A percentile compares a stretch with the other conserved stretches of the same genome.
phyloP scores from a whole-genome alignment of 2,113 vertebrate genomes.

The Ictalurus furcatus region DNA sequence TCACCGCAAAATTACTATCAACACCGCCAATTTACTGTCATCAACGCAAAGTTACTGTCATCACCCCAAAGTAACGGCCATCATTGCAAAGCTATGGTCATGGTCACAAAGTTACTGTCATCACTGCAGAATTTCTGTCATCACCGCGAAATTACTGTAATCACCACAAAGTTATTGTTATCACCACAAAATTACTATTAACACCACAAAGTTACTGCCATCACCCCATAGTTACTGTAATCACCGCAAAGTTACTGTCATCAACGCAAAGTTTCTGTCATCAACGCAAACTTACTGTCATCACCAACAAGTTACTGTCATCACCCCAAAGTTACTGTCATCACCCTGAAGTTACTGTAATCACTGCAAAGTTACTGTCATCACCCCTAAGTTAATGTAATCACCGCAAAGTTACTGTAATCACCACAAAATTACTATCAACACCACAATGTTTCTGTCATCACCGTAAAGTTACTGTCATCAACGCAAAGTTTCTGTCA shows the following conservation, averaged over 20 bases:
- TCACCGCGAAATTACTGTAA: background rate
- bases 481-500: background rate
- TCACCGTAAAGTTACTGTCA: background rate
- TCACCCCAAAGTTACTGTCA: background rate
- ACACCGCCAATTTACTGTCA: background rate
- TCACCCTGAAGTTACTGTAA: background rate
- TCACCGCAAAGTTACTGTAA: background rate
- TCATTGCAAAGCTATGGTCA: background rate
- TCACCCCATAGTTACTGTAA: background rate
- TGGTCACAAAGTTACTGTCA: background rate
- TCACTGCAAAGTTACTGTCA: background rate
- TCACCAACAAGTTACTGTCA: background rate
- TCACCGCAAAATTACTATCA: background rate
- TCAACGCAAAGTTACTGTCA: background rate
- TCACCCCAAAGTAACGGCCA: background rate
- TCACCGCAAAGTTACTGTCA: background rate
- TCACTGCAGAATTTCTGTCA: background rate
- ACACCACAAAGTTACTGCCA: too few species aligned
- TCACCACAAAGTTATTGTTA: background rate
- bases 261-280: too few species aligned
- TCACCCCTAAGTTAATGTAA: background rate
- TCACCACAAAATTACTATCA: background rate
- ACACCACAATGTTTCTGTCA: background rate
- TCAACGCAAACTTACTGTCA: background rate
- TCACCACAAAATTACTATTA: background rate